phyloP scores from a whole-genome alignment of 2,113 vertebrate species.

The Protomyctophum bolini region DNA sequence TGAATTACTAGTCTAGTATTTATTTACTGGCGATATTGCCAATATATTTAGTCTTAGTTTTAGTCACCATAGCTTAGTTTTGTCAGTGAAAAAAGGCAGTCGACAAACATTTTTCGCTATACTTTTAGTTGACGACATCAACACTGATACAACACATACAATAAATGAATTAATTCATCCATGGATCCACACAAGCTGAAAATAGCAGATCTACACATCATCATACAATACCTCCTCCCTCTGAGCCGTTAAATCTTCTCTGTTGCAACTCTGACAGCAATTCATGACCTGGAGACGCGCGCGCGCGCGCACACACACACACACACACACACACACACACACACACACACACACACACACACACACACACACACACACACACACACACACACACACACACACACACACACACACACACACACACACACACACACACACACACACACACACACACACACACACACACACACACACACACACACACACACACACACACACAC shows the following conservation, averaged over 20 bases:
- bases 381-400: background rate
- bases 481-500: background rate
- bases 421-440: background rate
- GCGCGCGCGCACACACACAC: background rate
- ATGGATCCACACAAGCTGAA: no score
- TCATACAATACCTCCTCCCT: constrained; percentile 77
- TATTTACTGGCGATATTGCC: no score
- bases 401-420: background rate
- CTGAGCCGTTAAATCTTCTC: constrained; percentile 93
- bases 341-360: background rate
- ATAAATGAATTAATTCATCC: no score
- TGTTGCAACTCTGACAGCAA: constrained; percentile 95
- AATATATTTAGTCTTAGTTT: no score
- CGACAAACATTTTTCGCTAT: no score
- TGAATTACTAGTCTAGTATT: no score
- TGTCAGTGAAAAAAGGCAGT: no score
- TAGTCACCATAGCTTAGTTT: no score
- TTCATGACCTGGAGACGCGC: constrained; percentile 86
- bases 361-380: background rate
- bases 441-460: background rate
- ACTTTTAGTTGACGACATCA: no score
- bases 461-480: background rate
- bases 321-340: background rate
- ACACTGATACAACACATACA: no score
- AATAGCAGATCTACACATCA: no score